Percentiles rank a stretch among this genome's conserved stretches.
Conservation (phyloP, 2,888 invertebrate genomes). For the Drosophila villosipedis region DNA sequence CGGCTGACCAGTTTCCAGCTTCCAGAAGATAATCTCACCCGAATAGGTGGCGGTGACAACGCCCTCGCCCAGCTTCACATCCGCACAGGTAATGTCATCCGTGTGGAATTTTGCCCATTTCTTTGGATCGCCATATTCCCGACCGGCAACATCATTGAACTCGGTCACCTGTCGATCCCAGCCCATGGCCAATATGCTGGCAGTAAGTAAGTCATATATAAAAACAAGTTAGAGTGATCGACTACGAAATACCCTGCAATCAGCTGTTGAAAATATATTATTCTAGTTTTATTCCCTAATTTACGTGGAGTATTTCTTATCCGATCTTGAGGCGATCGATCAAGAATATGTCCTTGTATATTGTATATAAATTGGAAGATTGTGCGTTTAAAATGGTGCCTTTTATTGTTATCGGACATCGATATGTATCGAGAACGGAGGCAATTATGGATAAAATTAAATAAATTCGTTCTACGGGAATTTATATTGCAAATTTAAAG, state of each 20-base stretch:
- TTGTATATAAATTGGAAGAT: no score
- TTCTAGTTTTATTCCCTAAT: not conserved
- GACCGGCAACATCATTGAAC: conserved; percentile 87
- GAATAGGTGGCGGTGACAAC: conserved; percentile 91
- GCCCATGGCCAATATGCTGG: conserved; percentile 90
- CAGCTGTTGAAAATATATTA: not conserved
- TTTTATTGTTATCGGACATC: not conserved
- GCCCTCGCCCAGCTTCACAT: conserved; percentile 88
- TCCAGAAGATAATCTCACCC: conserved; percentile 93
- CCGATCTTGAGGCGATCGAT: not conserved
- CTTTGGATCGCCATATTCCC: conserved; percentile 87
- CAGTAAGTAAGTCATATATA: not conserved
- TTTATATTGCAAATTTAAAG: no score
- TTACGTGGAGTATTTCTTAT: not conserved
- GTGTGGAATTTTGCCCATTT: conserved; percentile 90
- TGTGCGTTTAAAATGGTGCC: not conserved
- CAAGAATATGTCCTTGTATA: not conserved
- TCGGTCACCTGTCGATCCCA: conserved; percentile 92
- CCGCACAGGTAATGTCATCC: conserved; percentile 91
- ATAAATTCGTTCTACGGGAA: no score
- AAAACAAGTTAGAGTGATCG: not conserved
- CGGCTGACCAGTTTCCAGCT: conserved; percentile 92
- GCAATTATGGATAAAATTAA: no score
- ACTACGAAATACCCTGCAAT: not conserved
- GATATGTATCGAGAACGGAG: not conserved